A percentile compares a stretch with the other conserved stretches of the same genome.
Evolutionary conservation across 2,888 invertebrate species (phyloP).

Genomic region (Meghimatium bilineatum): DNA sequence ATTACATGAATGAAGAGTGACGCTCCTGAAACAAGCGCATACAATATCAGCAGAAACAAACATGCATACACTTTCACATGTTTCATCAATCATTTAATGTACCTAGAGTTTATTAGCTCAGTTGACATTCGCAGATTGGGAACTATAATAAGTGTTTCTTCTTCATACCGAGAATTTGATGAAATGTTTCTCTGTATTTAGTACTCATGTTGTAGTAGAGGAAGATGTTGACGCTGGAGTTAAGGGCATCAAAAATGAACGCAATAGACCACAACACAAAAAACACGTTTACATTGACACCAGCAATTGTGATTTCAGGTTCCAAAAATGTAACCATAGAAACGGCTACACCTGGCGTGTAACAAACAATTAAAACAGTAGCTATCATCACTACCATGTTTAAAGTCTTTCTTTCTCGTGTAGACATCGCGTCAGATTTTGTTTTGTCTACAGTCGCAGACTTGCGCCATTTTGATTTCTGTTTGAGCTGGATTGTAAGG

Average conservation of each 20-base stretch:
- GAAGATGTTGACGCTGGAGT: slow-evolving; percentile 9
- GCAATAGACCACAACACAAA: not conserved
- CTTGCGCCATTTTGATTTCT: not conserved
- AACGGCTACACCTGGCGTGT: not conserved
- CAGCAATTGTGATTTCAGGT: not conserved
- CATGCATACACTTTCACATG: too few species aligned
- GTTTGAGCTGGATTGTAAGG: not conserved
- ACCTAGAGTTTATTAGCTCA: too few species aligned
- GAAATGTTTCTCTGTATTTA: not conserved
- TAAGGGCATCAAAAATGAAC: not conserved
- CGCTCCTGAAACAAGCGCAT: too few species aligned
- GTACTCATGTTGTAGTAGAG: slow-evolving; percentile 23
- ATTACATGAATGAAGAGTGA: too few species aligned
- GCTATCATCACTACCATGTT: slow-evolving; percentile 2
- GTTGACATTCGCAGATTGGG: too few species aligned
- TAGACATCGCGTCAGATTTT: not conserved
- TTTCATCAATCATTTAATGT: too few species aligned
- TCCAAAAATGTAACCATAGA: not conserved
- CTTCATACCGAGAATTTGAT: too few species aligned
- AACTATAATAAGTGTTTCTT: too few species aligned
- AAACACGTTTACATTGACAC: not conserved
- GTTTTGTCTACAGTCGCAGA: not conserved
- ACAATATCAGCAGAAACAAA: too few species aligned
- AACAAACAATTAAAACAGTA: not conserved
- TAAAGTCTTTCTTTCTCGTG: not conserved